phyloP scores from a whole-genome alignment of 2,888 invertebrate species.

The Parnassius smintheus region DNA sequence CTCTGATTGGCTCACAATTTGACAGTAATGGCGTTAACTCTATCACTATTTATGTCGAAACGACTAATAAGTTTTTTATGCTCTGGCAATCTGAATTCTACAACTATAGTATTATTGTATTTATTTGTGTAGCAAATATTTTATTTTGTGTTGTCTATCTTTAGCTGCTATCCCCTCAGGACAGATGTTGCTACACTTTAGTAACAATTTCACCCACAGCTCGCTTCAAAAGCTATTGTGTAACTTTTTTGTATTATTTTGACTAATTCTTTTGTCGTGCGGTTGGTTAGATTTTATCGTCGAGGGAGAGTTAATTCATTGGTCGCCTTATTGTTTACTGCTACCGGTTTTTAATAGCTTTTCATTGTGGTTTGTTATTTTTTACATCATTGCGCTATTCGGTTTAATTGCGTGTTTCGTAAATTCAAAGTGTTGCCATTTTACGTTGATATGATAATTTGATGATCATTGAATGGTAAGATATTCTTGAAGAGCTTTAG shows the following conservation, averaged over 20 bases:
- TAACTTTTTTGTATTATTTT: conserved; percentile 70
- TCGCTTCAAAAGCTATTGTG: conserved; percentile 71
- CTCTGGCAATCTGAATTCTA: conserved; percentile 32
- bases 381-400: not conserved
- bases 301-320: conserved; percentile 68
- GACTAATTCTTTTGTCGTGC: conserved; percentile 77
- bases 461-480: no score
- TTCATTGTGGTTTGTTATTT: conserved; percentile 40
- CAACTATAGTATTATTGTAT: rapidly evolving
- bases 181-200: conserved; percentile 80
- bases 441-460: conserved; percentile 37
- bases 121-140: conserved; percentile 18
- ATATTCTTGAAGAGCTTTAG: no score
- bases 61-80: conserved; percentile 28
- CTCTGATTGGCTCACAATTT: conserved; percentile 76
- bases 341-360: conserved; percentile 59
- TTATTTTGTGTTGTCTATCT: conserved; percentile 13
- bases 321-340: conserved; percentile 60
- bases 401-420: not conserved
- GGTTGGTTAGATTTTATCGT: conserved; percentile 74
- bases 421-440: conserved; percentile 30
- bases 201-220: conserved; percentile 79
- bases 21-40: conserved; percentile 80
- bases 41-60: conserved; percentile 36
- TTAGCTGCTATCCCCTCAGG: conserved; percentile 57